phyloP scores from a whole-genome alignment of 1,140 invertebrate genomes.

The Centruroides vittatus region DNA sequence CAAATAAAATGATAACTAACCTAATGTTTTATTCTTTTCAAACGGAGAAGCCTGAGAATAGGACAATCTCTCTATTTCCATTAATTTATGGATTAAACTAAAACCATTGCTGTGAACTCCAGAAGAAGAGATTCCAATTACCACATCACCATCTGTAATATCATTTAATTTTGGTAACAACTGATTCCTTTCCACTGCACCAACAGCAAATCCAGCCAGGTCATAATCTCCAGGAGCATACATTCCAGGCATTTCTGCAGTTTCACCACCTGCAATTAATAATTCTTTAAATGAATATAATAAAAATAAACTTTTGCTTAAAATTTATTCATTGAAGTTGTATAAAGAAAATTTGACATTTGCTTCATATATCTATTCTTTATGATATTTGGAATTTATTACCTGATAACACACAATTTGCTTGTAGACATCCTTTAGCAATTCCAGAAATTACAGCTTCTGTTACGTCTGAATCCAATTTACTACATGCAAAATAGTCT shows the following conservation, averaged over 20 bases:
- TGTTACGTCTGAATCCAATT: conserved; percentile 58
- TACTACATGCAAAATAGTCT: conserved; percentile 89
- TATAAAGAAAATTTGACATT: too few species aligned
- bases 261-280: conserved; percentile 62
- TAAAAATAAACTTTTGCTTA: too few species aligned
- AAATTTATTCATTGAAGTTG: too few species aligned
- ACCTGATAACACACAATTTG: conserved; percentile 82
- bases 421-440: conserved; percentile 64
- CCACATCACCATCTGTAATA: conserved; percentile 56
- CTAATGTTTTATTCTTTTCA: conserved; percentile 39
- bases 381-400: not conserved
- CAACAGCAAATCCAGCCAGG: conserved; percentile 87
- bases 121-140: conserved; percentile 75
- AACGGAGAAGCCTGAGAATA: conserved; percentile 64
- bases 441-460: conserved; percentile 67
- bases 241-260: conserved; percentile 92
- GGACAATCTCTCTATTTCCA: conserved; percentile 45
- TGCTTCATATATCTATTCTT: too few species aligned
- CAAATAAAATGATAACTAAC: conserved; percentile 16
- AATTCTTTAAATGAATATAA: not conserved
- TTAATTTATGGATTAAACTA: conserved; percentile 75
- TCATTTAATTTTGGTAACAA: conserved; percentile 56
- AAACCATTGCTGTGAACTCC: conserved; percentile 95
- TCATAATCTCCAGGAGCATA: conserved; percentile 79
- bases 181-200: conserved; percentile 60